phyloP scores from a whole-genome alignment of 2,113 vertebrate genomes.

The Cavia aperea region DNA sequence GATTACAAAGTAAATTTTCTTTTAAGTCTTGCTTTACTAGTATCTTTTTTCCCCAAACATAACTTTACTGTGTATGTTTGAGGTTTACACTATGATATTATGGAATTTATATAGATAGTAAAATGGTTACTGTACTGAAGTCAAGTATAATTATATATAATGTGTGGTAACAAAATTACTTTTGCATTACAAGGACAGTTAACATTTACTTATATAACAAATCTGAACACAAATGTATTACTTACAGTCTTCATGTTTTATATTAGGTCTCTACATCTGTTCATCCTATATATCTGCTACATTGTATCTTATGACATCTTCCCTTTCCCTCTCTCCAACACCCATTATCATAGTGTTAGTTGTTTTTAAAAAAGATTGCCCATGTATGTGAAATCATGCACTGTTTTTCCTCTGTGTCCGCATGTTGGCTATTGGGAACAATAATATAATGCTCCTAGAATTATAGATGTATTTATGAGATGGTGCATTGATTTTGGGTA shows the following conservation, averaged over 20 bases:
- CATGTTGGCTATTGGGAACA: neutral
- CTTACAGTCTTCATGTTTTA: neutral
- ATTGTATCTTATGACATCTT: neutral
- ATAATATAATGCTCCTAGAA: neutral
- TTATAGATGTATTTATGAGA: neutral
- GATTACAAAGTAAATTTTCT: conserved; percentile 34
- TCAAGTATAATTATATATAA: neutral
- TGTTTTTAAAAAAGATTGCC: neutral
- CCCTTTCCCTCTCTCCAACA: neutral
- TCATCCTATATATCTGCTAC: neutral
- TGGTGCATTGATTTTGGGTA: neutral
- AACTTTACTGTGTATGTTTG: neutral
- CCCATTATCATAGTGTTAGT: neutral
- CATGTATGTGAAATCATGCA: neutral
- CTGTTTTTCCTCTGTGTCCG: neutral
- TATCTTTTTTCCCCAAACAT: neutral
- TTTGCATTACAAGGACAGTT: neutral
- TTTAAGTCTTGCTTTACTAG: conserved; percentile 22
- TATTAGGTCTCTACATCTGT: neutral
- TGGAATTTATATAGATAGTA: neutral
- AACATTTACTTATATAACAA: neutral
- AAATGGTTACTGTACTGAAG: neutral
- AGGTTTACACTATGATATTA: neutral
- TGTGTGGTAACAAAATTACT: neutral
- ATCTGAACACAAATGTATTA: neutral